A percentile compares a stretch with the other conserved stretches of the same genome.
Conservation (phyloP, 2,888 invertebrate species). For the Sclerodermus sp. region DNA sequence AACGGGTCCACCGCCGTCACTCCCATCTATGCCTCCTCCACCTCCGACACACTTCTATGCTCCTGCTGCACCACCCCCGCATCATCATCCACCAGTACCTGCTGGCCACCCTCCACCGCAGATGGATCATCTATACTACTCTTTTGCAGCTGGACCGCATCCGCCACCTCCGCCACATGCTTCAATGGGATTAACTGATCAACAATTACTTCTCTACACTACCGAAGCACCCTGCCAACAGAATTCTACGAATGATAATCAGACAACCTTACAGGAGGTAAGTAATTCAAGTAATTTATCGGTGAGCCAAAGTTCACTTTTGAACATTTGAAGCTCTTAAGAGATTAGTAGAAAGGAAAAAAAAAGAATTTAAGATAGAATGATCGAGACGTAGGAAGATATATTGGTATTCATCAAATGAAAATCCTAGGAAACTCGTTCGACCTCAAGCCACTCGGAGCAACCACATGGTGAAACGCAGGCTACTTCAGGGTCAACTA, state of each 20-base stretch:
- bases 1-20: slow-evolving; percentile 34
- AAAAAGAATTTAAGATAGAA: no score
- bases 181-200: slow-evolving; percentile 46
- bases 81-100: slow-evolving; percentile 44
- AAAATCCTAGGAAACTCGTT: slow-evolving; percentile 48
- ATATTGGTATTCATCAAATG: not conserved
- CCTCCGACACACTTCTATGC: slow-evolving; percentile 42
- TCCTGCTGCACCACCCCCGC: slow-evolving; percentile 39
- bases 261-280: slow-evolving; percentile 48
- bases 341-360: no score
- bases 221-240: slow-evolving; percentile 44
- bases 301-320: no score
- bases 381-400: no score
- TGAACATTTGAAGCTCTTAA: no score
- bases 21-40: slow-evolving; percentile 34
- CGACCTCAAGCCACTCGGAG: slow-evolving; percentile 52
- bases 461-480: slow-evolving; percentile 44
- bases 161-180: slow-evolving; percentile 43
- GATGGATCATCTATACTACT: slow-evolving; percentile 50
- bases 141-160: slow-evolving; percentile 43
- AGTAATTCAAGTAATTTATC: no score
- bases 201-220: slow-evolving; percentile 48
- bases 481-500: slow-evolving; percentile 35
- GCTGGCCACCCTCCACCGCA: slow-evolving; percentile 44
- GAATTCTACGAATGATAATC: slow-evolving; percentile 39